These are phyloP conservation scores for Anthopleura xanthogrammica DNA, from an alignment of 92 coral and sea anemone genomes.

Conservation along the genomic window DNA sequence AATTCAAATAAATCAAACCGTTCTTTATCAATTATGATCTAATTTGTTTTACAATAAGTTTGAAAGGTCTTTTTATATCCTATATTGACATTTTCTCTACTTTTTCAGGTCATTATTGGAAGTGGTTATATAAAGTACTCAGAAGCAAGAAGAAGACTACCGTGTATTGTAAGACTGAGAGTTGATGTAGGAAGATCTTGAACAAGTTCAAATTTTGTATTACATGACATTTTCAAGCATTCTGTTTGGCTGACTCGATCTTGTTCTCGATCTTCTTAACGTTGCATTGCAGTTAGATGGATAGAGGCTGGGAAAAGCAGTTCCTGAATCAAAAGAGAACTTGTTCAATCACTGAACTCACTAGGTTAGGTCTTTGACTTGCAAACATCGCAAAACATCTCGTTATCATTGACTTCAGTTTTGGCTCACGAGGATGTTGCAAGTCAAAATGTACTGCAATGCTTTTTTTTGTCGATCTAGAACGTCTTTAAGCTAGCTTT, in stretches of 20 bases:
- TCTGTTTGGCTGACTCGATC: background rate
- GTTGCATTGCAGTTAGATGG: background rate
- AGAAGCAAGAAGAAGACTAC: background rate
- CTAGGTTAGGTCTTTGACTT: conserved; percentile 1
- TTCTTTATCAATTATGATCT: too few relatives aligned
- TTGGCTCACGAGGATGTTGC: background rate
- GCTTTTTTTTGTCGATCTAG: background rate
- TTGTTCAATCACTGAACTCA: background rate
- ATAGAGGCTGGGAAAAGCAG: background rate
- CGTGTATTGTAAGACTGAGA: background rate
- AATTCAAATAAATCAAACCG: too few relatives aligned
- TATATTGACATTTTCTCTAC: background rate
- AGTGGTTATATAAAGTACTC: background rate
- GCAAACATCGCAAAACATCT: background rate
- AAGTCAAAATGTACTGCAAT: background rate
- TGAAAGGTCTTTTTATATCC: too few relatives aligned
- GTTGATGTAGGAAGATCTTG: background rate
- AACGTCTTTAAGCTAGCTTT: background rate
- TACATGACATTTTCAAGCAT: background rate
- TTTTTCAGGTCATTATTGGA: background rate
- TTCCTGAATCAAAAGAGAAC: background rate
- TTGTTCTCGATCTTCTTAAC: background rate
- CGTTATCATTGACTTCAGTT: background rate
- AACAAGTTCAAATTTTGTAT: background rate
- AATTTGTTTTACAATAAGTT: too few relatives aligned